phyloP scores from a whole-genome alignment of 2,797 vertebrate genomes.

The Antrozous pallidus region DNA sequence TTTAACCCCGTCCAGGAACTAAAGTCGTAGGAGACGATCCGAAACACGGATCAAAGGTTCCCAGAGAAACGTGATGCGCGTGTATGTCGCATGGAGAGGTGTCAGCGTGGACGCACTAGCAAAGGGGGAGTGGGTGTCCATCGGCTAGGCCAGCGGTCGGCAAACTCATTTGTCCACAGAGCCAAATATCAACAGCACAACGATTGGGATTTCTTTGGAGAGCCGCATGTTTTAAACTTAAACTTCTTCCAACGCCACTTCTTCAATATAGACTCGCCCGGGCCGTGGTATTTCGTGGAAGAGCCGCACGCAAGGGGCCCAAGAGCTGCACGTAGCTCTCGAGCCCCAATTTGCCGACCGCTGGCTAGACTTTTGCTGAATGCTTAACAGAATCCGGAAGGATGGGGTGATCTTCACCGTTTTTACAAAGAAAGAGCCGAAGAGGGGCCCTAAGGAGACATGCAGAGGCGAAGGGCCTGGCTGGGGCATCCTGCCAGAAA shows the following conservation, averaged over 20 bases:
- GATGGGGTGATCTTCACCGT: neutral
- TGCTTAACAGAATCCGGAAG: neutral
- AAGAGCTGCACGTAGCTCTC: too few relatives aligned
- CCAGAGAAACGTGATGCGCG: too few relatives aligned
- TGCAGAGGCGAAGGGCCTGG: neutral
- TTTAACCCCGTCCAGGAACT: neutral
- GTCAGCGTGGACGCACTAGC: neutral
- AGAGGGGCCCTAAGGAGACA: neutral
- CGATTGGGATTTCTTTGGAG: too few relatives aligned
- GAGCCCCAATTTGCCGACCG: too few relatives aligned
- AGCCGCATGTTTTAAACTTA: too few relatives aligned
- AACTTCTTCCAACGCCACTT: too few relatives aligned
- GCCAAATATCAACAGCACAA: too few relatives aligned
- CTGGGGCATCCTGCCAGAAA: neutral
- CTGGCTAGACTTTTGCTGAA: neutral
- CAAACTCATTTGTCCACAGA: too few relatives aligned
- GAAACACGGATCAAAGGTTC: neutral
- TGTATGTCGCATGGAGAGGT: neutral
- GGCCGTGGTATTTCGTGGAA: too few relatives aligned
- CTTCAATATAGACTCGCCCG: too few relatives aligned
- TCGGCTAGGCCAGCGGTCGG: too few relatives aligned
- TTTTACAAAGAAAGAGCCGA: neutral
- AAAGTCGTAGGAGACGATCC: neutral
- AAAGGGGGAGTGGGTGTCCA: accelerated
- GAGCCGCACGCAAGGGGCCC: too few relatives aligned